Percentiles rank a stretch among this genome's conserved stretches.
Conservation (phyloP, 1,140 invertebrate genomes). For the Aphelinus atriplicis region DNA sequence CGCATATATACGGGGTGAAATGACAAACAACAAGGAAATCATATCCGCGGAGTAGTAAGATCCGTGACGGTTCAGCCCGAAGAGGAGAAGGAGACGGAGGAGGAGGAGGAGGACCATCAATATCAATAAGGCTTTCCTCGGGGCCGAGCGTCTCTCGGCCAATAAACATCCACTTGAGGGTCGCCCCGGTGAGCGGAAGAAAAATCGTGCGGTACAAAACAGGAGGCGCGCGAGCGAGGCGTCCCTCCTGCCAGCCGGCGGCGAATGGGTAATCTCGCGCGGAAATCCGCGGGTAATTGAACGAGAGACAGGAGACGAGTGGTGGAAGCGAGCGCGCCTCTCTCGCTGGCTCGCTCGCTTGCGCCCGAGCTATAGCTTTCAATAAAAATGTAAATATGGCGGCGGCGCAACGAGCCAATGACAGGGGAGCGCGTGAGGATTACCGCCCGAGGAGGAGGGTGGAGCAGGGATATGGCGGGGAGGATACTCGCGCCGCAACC, state of each 20-base stretch:
- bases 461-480: constrained; percentile 33
- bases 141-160: too few species aligned
- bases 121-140: too few species aligned
- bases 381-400: constrained; percentile 69
- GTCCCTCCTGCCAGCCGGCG: constrained; percentile 45
- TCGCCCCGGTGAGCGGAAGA: not conserved
- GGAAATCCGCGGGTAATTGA: constrained; percentile 67
- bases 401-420: constrained; percentile 65
- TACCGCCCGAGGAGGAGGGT: constrained; percentile 29
- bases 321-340: not conserved
- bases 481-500: constrained; percentile 39
- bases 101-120: too few species aligned
- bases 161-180: too few species aligned
- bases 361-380: constrained; percentile 59
- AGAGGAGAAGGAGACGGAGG: not conserved
- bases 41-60: too few species aligned
- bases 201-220: not conserved
- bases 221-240: not conserved
- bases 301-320: constrained; percentile 45
- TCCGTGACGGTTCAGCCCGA: too few species aligned
- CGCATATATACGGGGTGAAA: too few species aligned
- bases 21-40: too few species aligned
- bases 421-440: constrained; percentile 55
- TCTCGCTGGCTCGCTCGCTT: constrained; percentile 30
- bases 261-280: constrained; percentile 58